These are phyloP conservation scores for Pseudoips prasinana DNA, from an alignment of 2,888 invertebrate species.

Conservation along the genomic window DNA sequence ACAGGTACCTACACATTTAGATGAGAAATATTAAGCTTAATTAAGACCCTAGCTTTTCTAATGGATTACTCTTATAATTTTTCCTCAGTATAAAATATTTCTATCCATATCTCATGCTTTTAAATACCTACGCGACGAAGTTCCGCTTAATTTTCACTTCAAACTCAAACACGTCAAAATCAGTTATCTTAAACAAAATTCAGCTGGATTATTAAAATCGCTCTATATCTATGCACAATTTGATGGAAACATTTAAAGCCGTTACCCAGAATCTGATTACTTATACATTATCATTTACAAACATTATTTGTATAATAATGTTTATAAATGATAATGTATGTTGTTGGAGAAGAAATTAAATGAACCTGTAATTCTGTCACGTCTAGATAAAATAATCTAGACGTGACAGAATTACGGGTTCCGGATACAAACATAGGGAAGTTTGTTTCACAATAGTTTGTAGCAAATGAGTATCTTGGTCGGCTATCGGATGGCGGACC, in stretches of 20 bases:
- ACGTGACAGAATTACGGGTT: constrained; percentile 21
- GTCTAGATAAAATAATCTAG: too few species aligned
- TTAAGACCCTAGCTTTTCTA: constrained; percentile 14
- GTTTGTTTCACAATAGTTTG: constrained; percentile 39
- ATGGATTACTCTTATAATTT: constrained; percentile 3
- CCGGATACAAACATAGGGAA: constrained; percentile 29
- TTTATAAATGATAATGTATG: too few species aligned
- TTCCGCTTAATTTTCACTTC: too few species aligned
- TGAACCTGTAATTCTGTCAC: too few species aligned
- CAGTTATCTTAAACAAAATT: too few species aligned
- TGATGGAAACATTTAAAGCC: too few species aligned
- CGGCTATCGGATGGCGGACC: constrained; percentile 37
- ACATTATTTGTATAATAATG: too few species aligned
- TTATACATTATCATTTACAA: too few species aligned
- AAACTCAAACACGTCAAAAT: too few species aligned
- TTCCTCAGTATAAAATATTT: constrained; percentile 2
- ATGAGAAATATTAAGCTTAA: constrained; percentile 13
- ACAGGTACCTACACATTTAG: constrained; percentile 8
- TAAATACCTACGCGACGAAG: constrained; percentile 8
- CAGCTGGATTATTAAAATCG: too few species aligned
- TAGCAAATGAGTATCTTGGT: constrained; percentile 46
- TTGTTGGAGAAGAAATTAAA: constrained; percentile 7
- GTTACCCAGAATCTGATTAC: too few species aligned
- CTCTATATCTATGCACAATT: too few species aligned
- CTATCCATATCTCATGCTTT: constrained; percentile 5